Conservation (phyloP, 2,113 vertebrate species). For the Coturnix japonica region DNA sequence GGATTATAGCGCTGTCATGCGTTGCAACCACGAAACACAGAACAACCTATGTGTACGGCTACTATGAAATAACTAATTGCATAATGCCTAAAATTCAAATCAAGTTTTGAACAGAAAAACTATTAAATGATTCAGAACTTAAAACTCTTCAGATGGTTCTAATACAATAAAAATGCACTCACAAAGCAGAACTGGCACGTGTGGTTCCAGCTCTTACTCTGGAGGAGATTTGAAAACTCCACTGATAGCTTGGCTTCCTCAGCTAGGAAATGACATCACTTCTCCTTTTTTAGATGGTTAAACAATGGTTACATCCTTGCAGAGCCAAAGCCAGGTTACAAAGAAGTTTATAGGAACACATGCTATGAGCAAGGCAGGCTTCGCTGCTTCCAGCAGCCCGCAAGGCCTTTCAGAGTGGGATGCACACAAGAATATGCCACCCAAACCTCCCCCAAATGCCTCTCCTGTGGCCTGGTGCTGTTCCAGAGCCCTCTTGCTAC, state of each 20-base stretch:
- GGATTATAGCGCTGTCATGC: fast-evolving
- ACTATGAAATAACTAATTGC: background rate
- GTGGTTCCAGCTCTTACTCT: background rate
- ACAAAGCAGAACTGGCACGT: background rate
- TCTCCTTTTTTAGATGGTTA: background rate
- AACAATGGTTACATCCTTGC: background rate
- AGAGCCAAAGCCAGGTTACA: background rate
- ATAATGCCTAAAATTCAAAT: background rate
- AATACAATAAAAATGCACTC: background rate
- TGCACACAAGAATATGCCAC: background rate
- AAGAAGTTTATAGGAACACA: background rate
- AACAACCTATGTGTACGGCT: background rate
- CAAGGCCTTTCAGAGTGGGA: background rate
- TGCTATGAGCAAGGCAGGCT: background rate
- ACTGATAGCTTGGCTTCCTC: background rate
- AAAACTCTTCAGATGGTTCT: background rate
- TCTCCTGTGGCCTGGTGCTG: background rate
- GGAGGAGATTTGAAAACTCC: background rate
- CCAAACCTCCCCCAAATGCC: background rate
- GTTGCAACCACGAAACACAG: background rate
- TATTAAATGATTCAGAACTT: background rate
- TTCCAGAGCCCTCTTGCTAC: background rate
- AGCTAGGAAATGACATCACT: background rate
- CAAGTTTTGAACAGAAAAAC: background rate
- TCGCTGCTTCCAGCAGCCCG: background rate